phyloP scores from a whole-genome alignment of 2,888 invertebrate species.

The Endomychus coccineus region DNA sequence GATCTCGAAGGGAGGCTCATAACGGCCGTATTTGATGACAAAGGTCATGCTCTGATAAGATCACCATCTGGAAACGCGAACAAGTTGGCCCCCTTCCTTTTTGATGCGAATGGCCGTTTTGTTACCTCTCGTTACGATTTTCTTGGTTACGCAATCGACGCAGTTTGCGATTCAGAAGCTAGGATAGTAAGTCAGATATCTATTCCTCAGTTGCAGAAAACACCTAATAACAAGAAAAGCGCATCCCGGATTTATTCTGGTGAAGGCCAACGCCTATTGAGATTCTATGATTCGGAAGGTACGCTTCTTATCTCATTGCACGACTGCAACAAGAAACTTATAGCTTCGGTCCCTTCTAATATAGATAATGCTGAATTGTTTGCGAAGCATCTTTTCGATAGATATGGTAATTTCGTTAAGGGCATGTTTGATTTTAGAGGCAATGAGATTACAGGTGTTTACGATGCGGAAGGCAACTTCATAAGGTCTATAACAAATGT shows the following conservation, averaged over 20 bases:
- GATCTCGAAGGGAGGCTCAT: constrained; percentile 5
- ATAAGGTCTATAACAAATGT: constrained; percentile 2
- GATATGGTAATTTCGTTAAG: constrained; percentile 5
- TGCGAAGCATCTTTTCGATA: constrained; percentile 9
- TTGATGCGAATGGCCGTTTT: constrained; percentile 8
- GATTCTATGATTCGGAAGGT: constrained; percentile 11
- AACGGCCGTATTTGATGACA: constrained; percentile 5
- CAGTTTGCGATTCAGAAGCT: constrained; percentile 2
- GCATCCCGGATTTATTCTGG: constrained; percentile 4
- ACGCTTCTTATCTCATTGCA: constrained; percentile 8
- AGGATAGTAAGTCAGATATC: constrained; percentile 8
- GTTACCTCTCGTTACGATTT: neutral
- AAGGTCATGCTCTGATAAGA: constrained; percentile 3
- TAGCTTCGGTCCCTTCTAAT: constrained; percentile 5
- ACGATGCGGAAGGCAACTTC: constrained; percentile 8
- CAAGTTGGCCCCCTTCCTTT: constrained; percentile 5
- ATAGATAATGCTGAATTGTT: constrained; percentile 4
- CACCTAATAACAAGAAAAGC: no score
- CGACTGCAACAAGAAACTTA: constrained; percentile 3
- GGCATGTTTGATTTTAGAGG: constrained; percentile 8
- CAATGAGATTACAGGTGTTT: constrained; percentile 2
- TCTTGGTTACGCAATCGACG: constrained; percentile 1
- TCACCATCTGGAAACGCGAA: constrained; percentile 5
- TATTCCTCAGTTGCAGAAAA: neutral
- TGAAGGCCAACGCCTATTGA: constrained; percentile 4